Evolutionary conservation across 2,888 invertebrate species (phyloP).

Genomic region (Agonopterix heracliana): DNA sequence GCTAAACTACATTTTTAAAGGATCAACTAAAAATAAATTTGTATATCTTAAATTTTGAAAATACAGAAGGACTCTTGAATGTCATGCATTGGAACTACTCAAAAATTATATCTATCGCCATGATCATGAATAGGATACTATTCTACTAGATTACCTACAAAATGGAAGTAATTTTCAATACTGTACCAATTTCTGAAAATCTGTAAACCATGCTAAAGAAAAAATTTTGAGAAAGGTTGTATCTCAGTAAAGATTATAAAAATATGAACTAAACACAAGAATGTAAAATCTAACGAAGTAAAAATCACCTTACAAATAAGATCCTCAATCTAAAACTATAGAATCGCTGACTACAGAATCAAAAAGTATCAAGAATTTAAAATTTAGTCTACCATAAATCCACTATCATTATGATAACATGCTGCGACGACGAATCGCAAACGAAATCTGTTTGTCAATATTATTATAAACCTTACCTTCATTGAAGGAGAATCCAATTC

Average conservation of each 20-base stretch:
- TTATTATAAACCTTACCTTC: conserved; percentile 77
- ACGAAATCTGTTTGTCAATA: neutral
- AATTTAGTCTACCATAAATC: neutral
- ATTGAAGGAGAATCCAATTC: conserved; percentile 91
- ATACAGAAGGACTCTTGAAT: conserved; percentile 17
- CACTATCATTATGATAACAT: conserved; percentile 1
- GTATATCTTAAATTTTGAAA: conserved; percentile 5
- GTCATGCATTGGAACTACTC: conserved; percentile 37
- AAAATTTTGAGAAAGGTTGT: neutral
- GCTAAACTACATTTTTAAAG: conserved; percentile 36
- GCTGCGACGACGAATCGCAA: neutral
- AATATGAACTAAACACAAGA: neutral
- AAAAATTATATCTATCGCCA: conserved; percentile 7
- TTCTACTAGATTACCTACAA: conserved; percentile 3
- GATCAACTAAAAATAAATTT: conserved; percentile 13
- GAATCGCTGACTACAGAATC: neutral
- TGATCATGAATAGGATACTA: conserved; percentile 20
- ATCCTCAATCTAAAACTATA: neutral
- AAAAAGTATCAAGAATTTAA: neutral
- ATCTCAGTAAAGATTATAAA: neutral
- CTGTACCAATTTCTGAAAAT: conserved; percentile 16
- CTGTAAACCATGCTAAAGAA: conserved; percentile 26
- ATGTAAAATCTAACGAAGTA: neutral
- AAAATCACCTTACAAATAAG: neutral
- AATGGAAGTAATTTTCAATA: conserved; percentile 8